phyloP scores from a whole-genome alignment of 2,113 vertebrate species.

The Lepus europaeus region DNA sequence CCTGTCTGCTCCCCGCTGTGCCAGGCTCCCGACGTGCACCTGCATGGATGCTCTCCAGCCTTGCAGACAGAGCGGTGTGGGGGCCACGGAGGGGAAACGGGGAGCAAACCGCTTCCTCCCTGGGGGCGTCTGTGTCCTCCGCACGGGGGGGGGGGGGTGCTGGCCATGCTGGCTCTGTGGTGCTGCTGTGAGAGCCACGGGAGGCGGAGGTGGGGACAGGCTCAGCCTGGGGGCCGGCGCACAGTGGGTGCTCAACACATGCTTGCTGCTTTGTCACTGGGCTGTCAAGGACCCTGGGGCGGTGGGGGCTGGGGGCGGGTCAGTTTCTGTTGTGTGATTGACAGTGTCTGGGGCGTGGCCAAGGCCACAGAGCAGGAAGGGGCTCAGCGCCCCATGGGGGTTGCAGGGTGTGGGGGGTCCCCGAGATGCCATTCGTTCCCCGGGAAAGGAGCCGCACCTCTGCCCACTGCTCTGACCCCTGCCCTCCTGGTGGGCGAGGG shows the following conservation, averaged over 20 bases:
- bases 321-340: accelerated
- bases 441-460: too few relatives aligned
- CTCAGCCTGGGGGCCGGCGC: accelerated
- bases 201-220: too few relatives aligned
- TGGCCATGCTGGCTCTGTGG: accelerated
- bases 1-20: not conserved
- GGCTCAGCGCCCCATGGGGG: accelerated
- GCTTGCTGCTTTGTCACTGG: accelerated
- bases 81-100: too few relatives aligned
- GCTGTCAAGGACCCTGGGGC: too few relatives aligned
- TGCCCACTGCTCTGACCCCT: too few relatives aligned
- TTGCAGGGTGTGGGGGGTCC: too few relatives aligned
- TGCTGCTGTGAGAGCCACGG: too few relatives aligned
- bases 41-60: accelerated
- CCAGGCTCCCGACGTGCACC: accelerated
- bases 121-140: not conserved
- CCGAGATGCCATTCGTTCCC: too few relatives aligned
- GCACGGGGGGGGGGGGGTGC: accelerated
- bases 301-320: accelerated
- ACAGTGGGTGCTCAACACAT: accelerated
- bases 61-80: not conserved
- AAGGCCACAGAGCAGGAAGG: not conserved
- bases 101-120: accelerated
- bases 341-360: accelerated
- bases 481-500: too few relatives aligned